Evolutionary conservation across 2,113 vertebrate genomes (phyloP).

Genomic region (Channa maculata): DNA sequence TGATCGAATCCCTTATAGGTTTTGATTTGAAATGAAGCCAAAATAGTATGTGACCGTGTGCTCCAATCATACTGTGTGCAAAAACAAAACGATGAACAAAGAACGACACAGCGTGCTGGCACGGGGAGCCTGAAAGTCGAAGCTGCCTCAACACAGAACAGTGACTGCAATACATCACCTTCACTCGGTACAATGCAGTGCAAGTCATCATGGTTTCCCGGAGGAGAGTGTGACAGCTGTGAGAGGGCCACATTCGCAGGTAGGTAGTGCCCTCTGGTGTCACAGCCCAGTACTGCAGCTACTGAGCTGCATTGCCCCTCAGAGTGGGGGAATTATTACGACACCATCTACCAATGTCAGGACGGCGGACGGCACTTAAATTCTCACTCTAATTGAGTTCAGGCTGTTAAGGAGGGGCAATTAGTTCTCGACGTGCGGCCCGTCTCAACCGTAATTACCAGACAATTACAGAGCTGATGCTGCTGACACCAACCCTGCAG

Average conservation of each 20-base stretch:
- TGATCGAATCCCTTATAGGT: background rate
- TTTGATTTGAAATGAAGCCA: background rate
- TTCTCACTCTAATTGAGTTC: slow-evolving; percentile 69
- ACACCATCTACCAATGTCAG: slow-evolving; percentile 53
- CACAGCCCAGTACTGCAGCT: background rate
- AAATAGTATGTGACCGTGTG: background rate
- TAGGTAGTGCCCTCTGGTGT: slow-evolving; percentile 71
- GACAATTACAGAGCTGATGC: slow-evolving; percentile 58
- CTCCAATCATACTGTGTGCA: background rate
- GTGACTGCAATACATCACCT: slow-evolving; percentile 51
- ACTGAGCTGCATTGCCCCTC: background rate
- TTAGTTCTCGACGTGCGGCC: slow-evolving; percentile 60
- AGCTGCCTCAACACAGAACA: slow-evolving; percentile 10
- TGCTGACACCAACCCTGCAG: slow-evolving; percentile 45
- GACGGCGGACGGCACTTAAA: slow-evolving; percentile 54
- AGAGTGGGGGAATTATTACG: slow-evolving; percentile 31
- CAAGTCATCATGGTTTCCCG: slow-evolving; percentile 58
- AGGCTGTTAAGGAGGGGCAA: slow-evolving; percentile 64
- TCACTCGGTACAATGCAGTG: slow-evolving; percentile 48
- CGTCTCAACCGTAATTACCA: slow-evolving; percentile 66
- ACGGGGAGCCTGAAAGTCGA: slow-evolving; percentile 44
- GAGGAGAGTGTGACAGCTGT: slow-evolving; percentile 1
- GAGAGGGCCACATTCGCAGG: background rate
- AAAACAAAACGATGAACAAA: background rate
- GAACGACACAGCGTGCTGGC: background rate